A percentile compares a stretch with the other conserved stretches of the same genome.
Evolutionary conservation across 2,888 invertebrate genomes (phyloP).

Genomic region (Dusona sp.): DNA sequence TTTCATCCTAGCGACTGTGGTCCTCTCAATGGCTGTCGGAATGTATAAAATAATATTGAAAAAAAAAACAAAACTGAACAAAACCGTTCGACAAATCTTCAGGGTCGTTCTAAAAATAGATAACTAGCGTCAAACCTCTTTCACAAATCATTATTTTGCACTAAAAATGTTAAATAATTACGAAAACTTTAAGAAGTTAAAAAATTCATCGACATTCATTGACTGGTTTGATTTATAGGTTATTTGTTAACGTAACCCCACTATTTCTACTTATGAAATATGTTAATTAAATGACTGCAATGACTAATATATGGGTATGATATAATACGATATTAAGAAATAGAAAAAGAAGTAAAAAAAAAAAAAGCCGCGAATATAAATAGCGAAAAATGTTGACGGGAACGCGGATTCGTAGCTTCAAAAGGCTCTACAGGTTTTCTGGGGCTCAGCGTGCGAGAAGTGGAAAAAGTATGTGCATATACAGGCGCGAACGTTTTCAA

Average conservation of each 20-base stretch:
- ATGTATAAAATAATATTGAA: neutral
- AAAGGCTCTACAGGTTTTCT: constrained; percentile 63
- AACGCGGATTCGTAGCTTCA: constrained; percentile 20
- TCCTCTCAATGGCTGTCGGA: neutral
- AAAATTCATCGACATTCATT: neutral
- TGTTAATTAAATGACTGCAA: neutral
- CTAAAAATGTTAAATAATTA: too few species aligned
- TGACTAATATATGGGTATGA: neutral
- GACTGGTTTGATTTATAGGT: neutral
- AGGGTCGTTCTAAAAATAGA: neutral
- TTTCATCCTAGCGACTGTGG: neutral
- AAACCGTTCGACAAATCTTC: neutral
- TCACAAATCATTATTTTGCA: too few species aligned
- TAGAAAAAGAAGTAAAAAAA: neutral
- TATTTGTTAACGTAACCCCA: neutral
- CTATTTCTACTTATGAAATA: neutral
- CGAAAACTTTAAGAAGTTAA: neutral
- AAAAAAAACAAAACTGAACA: neutral
- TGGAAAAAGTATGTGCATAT: constrained; percentile 10
- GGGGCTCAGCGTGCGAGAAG: constrained; percentile 24
- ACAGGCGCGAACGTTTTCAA: neutral
- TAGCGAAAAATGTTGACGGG: neutral
- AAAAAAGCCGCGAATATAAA: neutral
- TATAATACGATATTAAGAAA: neutral
- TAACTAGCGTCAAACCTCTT: neutral